Evolutionary conservation across 2,888 invertebrate genomes (phyloP), one percentile per base, ranked within the genome.

Genomic region (Tethea ocularis): DNA sequence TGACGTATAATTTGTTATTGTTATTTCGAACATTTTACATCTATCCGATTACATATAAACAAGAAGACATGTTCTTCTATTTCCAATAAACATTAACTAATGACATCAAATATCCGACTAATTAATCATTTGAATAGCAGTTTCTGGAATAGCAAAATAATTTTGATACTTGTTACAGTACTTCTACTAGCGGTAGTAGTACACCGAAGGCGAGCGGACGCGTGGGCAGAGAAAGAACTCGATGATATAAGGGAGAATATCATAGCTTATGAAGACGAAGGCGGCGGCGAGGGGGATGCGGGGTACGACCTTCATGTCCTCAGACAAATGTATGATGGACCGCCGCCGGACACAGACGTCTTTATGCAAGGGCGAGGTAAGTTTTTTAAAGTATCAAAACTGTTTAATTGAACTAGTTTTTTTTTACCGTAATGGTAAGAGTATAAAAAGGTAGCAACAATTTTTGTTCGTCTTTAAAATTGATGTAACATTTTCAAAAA

Each of bases 241-340:
- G 99, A 99, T 78, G 99, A 99, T 81, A 98, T 99, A 36, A 94
- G 99, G 61, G 99, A 99, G 86, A 99, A 98, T 77, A 98, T 99
- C 64, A 98, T 99, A 73, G 98, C 98, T 74, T 99, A 99, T 80
- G 98, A 98, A 80, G 99, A 99, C 78, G 99, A 99, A 87, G 99
- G 99, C 17, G 99, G 99, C 82, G 99, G 99, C 82, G 98, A 99
- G 86, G 98, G 98, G 0, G 99, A 99, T 83, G 97, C 98, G 1
- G 97, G 97, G 1, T 98, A 97, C 87, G 98, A 98, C 83, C 94
- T 98, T 61, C 96, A 96, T 64, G 97, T 97, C 4, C 94, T 98
- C 22, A 83, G 95, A 59, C 93, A 94, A 69, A 94, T 95, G 91
- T 95, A 95, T 61, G 95, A 95, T 62, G 94, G 94, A 0, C 94